Evolutionary conservation across 1,140 invertebrate species (phyloP), one percentile per base, ranked within the genome.

Genomic region (Araneus ventricosus): DNA sequence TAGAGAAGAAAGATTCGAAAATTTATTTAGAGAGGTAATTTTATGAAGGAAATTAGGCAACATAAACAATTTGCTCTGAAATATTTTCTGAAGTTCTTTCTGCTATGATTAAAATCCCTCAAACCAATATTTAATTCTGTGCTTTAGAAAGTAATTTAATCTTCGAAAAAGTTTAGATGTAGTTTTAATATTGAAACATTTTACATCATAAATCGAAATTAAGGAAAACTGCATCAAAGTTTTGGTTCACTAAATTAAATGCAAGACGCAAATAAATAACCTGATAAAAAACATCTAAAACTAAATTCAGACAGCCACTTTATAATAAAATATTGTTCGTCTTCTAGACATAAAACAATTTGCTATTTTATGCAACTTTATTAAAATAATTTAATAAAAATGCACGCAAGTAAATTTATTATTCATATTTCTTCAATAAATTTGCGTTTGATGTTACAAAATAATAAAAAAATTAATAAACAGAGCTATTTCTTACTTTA

Each of bases 1-100:
- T 14, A 30, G 39, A 52, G 80, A 30, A 79, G 41, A 41, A 82
- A 82, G 24, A 45, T 82, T 82, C 39, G 80, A 22, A 41, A 41
- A 82, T 82, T 45, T 82, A 24, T 82, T 45, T 41, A 27, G 80
- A 45, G 41, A n/a, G 39, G 80, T 39, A 82, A 45, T 41, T 52
- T 27, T 52, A 45, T 41, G 22, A 22, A 20, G 22, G 37, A 82
- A 82, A 82, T 82, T 82, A 82, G 45, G 39, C 37, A 39, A 82
- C 41, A 52, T 82, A 82, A 82, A 45, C 80, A 41, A 82, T 82
- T 82, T 82, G 41, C 39, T 82, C 22, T 20, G 30, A 70, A 75
- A 75, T 75, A 37, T 34, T 34, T 75, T 75, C n/a, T 75, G 17
- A 37, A 20, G 34, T 27, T 75, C 70, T 34, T 0, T 6, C 2